Conservation (phyloP, 2,797 vertebrate genomes). For the Hafferia zeledoni region DNA sequence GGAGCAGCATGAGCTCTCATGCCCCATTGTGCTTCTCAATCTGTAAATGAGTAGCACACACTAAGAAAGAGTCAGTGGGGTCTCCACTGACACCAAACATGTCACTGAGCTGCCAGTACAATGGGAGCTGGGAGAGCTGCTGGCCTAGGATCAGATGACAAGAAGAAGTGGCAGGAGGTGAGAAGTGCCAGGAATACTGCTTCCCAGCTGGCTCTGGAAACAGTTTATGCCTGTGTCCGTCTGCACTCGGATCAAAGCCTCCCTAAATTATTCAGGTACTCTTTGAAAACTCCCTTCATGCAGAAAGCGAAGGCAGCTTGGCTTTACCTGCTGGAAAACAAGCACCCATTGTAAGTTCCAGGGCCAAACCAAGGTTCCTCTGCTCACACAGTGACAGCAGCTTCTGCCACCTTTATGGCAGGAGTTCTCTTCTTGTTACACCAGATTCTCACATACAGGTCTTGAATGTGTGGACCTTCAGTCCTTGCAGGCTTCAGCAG, state of each 20-base stretch:
- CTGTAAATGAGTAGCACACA: background rate
- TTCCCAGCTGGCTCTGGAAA: constrained; percentile 69
- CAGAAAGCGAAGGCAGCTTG: constrained; percentile 55
- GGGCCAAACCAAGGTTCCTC: background rate
- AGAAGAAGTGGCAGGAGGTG: constrained; percentile 52
- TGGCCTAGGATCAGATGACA: constrained; percentile 50
- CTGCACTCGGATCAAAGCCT: constrained; percentile 54
- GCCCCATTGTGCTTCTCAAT: background rate
- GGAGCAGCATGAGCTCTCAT: background rate
- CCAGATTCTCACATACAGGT: background rate
- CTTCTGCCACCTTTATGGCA: background rate
- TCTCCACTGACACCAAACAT: background rate
- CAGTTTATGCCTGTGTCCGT: constrained; percentile 42
- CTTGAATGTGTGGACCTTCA: background rate
- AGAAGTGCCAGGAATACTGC: constrained; percentile 59
- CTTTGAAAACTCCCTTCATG: constrained; percentile 59
- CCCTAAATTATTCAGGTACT: constrained; percentile 68
- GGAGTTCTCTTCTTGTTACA: background rate
- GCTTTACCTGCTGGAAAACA: constrained; percentile 57
- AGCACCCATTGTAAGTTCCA: constrained; percentile 25
- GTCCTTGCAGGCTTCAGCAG: background rate
- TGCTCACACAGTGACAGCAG: background rate
- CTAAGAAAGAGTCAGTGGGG: background rate
- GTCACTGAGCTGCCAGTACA: background rate
- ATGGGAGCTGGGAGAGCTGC: constrained; percentile 10